These are phyloP conservation scores for Bos indicus DNA, from an alignment of 2,113 vertebrate species.

Conservation along the genomic window DNA sequence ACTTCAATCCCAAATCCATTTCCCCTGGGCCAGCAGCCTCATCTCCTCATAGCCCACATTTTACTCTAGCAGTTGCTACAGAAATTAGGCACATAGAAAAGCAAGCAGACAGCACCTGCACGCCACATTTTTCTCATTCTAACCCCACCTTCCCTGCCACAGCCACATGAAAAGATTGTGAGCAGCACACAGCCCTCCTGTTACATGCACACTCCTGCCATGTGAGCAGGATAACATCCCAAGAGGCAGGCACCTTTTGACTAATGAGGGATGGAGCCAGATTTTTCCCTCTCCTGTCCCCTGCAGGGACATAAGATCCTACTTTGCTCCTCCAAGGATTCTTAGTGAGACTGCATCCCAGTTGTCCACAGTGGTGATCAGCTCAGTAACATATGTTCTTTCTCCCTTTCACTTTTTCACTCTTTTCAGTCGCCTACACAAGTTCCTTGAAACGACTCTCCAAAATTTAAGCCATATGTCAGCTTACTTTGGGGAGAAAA, in stretches of 20 bases:
- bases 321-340: not conserved
- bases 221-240: not conserved
- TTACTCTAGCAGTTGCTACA: not conserved
- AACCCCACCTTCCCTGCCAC: not conserved
- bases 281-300: not conserved
- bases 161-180: not conserved
- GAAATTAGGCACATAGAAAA: not conserved
- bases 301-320: not conserved
- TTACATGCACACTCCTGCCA: not conserved
- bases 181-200: not conserved
- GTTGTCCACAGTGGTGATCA: not conserved
- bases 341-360: not conserved
- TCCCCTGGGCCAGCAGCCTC: not conserved
- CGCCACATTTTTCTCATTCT: not conserved
- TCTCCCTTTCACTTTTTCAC: not conserved
- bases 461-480: not conserved
- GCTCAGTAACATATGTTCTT: not conserved
- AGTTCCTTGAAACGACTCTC: not conserved
- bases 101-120: not conserved
- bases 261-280: not conserved
- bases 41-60: not conserved
- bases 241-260: not conserved
- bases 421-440: not conserved
- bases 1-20: not conserved
- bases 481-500: not conserved